phyloP scores from a whole-genome alignment of 2,797 vertebrate species.

The Rachycentron canadum region DNA sequence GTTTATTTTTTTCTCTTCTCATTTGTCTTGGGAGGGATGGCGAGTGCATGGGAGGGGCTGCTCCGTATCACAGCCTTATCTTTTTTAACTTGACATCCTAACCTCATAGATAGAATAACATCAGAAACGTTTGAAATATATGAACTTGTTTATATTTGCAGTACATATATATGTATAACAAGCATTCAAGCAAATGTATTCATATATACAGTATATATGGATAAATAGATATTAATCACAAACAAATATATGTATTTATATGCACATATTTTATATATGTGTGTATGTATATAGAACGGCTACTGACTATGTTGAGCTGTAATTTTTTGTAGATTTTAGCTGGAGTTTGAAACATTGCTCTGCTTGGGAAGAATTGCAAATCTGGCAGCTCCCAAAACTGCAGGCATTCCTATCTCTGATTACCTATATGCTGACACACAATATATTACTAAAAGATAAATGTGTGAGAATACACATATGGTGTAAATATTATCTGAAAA shows the following conservation, averaged over 20 bases:
- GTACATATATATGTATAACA: constrained; percentile 97
- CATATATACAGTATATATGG: constrained; percentile 88
- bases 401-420: constrained; percentile 92
- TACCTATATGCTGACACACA: constrained; percentile 86
- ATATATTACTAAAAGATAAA: constrained; percentile 82
- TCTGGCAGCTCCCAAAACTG: constrained; percentile 92
- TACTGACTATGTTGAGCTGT: constrained; percentile 93
- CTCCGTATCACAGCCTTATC: constrained; percentile 88
- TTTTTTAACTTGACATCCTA: constrained; percentile 88
- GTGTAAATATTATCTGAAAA: constrained; percentile 86
- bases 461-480: constrained; percentile 81
- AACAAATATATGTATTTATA: constrained; percentile 89
- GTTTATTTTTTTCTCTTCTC: constrained; percentile 85
- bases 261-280: constrained; percentile 90
- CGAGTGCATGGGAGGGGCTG: constrained; percentile 87
- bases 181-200: constrained; percentile 86
- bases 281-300: constrained; percentile 88
- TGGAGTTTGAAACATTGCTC: constrained; percentile 94
- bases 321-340: constrained; percentile 98
- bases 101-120: constrained; percentile 93
- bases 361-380: constrained; percentile 89
- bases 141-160: constrained; percentile 96
- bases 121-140: constrained; percentile 95
- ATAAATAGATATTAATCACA: constrained; percentile 88
- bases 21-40: constrained; percentile 82